Evolutionary conservation across 1,140 invertebrate genomes (phyloP).

Genomic region (Pogonognathellus flavescens): DNA sequence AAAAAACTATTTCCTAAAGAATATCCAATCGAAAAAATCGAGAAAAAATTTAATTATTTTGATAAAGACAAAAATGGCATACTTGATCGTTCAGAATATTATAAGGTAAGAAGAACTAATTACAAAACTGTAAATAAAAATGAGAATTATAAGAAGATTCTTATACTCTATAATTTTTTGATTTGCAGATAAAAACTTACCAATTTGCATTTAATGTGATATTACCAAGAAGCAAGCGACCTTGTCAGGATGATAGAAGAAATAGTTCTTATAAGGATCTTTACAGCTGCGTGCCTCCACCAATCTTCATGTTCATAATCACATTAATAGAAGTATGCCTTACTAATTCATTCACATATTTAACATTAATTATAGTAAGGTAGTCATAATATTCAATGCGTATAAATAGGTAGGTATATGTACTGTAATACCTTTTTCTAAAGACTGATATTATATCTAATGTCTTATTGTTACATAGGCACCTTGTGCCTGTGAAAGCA

Average conservation of each 20-base stretch:
- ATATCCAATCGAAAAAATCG: conserved; percentile 80
- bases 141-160: too few species aligned
- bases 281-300: conserved; percentile 87
- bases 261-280: conserved; percentile 73
- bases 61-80: conserved; percentile 82
- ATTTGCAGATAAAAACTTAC: conserved; percentile 46
- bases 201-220: conserved; percentile 52
- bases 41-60: conserved; percentile 79
- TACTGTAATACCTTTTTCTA: too few species aligned
- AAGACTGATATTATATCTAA: too few species aligned
- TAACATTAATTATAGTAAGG: too few species aligned
- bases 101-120: conserved; percentile 82
- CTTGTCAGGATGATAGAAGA: background rate
- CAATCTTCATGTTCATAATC: conserved; percentile 83
- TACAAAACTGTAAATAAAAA: too few species aligned
- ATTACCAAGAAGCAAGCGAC: conserved; percentile 44
- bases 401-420: too few species aligned
- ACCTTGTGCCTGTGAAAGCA: too few species aligned
- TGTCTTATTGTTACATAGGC: too few species aligned
- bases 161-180: background rate
- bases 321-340: conserved; percentile 70
- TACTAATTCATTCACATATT: background rate
- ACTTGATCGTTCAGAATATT: conserved; percentile 84
- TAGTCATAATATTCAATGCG: too few species aligned
- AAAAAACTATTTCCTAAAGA: conserved; percentile 78